Evolutionary conservation across 2,888 invertebrate species (phyloP), one percentile per base, ranked within the genome.

Genomic region (Ophion costatus): DNA sequence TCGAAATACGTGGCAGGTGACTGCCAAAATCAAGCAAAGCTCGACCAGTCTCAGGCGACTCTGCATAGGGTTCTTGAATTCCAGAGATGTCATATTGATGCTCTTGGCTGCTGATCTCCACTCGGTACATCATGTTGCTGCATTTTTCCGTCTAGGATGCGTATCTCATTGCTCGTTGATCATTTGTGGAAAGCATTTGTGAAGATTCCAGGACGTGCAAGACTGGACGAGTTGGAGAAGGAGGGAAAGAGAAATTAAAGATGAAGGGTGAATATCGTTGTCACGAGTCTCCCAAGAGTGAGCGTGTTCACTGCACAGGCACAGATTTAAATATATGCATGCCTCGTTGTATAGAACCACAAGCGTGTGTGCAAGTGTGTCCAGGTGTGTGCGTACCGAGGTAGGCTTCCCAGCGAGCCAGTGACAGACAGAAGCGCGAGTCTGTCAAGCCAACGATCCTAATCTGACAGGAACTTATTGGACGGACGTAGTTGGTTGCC

Each of bases 381-480:
- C 22, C 51, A 17, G 42, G 63, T 24, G 63, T 45, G 11, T 61
- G 45, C 45, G 70, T 33, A 67, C 51, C 6, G 61, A 71, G 67
- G 80, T 76, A 70, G 77, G 79, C 67, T 76, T 82, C 75, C 71
- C 83, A 87, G 79, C 66, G 61, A 73, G 71, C 81, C 89, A 89
- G 90, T 90, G 90, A 93, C 93, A 90, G 92, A 93, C 93, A 92
- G 93, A 93, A 93, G 93, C 93, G 93, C 92, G 92, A 92, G 93
- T 90, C 92, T 92, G 93, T 93, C 93, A 92, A 93, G 91, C 90
- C 89, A 87, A 90, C 91, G 93, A 93, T 93, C 91, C 91, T 92
- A 93, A 93, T 93, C 93, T 93, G 92, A 93, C 93, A 92, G 91
- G 90, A 91, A 93, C 91, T 92, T 93, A 93, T 93, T 91, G 91